Evolutionary conservation across 2,113 vertebrate genomes (phyloP), one percentile per base, ranked within the genome.

Genomic region (Perca schrenkii): DNA sequence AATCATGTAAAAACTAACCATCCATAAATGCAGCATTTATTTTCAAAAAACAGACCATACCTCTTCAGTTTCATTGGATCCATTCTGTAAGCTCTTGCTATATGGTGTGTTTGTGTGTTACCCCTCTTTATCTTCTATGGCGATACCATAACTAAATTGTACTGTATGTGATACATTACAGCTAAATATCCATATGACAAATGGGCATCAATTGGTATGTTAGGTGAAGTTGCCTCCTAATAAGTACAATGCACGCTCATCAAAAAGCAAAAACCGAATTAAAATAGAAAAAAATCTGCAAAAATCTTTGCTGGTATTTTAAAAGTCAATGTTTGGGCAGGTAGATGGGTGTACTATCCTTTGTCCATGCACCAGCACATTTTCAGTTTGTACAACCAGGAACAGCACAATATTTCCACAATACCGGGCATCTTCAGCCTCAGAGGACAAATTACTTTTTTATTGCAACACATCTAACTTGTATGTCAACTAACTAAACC

Each of bases 401-500:
- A 66, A 79, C 71, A 83, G 84, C 73, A 81, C 79, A 85, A 79
- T 81, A 85, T 82, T 72, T 82, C 56, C 64, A 86, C 65, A 86
- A 61, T 74, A 75, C 85, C 85, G 61, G 76, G 84, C 58, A 84
- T 64, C 68, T 61, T 57, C 69, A 80, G 75, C 78, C 86, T 83
- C 76, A 54, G 79, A 86, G 76, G 68, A 89, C 58, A 88, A 83
- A 86, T 83, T 74, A 16, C 28, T 53, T 40, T 67, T 80, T 78
- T 91, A 90, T 71, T 85, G 76, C 61, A 83, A 73, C 19, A 81
- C 79, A 83, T 91, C 64, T 40, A 54, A 91, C 82, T 77, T 78
- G 13, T 53, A 50, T 28, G 68, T 71, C 74, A 74, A 25, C 60
- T n/a, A 50, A 43, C 64, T 17, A 58, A 65, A 34, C 11, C 70